These are phyloP conservation scores for Otus sunia DNA, from an alignment of 2,113 vertebrate species.

Conservation along the genomic window DNA sequence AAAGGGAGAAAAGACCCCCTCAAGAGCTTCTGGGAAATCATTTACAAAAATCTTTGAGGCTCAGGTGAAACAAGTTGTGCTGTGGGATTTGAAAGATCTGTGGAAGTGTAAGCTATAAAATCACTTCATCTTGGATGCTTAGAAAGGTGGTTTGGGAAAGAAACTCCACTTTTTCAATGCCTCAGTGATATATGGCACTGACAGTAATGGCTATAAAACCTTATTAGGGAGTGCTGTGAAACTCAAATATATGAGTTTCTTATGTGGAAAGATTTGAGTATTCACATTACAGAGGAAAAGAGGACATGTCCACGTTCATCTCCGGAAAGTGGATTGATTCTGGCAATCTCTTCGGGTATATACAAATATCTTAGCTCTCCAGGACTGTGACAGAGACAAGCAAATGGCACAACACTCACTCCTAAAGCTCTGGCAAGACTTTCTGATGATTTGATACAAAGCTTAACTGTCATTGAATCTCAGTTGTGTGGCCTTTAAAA, in stretches of 20 bases:
- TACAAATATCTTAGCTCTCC: constrained; percentile 37
- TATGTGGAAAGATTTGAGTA: constrained; percentile 63
- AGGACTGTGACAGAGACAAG: constrained; percentile 20
- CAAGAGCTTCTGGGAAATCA: constrained; percentile 56
- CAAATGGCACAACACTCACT: not conserved
- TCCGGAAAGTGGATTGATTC: constrained; percentile 59
- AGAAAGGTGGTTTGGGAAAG: constrained; percentile 68
- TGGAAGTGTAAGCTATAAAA: constrained; percentile 68
- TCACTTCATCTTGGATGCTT: constrained; percentile 69
- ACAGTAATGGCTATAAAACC: constrained; percentile 66
- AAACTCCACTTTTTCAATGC: constrained; percentile 67
- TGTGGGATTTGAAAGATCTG: constrained; percentile 64
- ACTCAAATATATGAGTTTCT: constrained; percentile 69
- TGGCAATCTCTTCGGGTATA: constrained; percentile 51
- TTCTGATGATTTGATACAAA: not conserved
- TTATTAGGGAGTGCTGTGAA: constrained; percentile 68
- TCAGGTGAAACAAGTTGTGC: constrained; percentile 58
- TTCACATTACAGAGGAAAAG: constrained; percentile 59
- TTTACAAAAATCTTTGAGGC: constrained; percentile 62
- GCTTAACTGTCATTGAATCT: not conserved
- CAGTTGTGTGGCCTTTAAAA: not conserved
- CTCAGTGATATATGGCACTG: constrained; percentile 66
- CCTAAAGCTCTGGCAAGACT: not conserved
- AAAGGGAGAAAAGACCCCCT: constrained; percentile 49
- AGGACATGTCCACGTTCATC: constrained; percentile 52